A percentile compares a stretch with the other conserved stretches of the same genome.
These are phyloP conservation scores for Pangasius macronema DNA, from an alignment of 2,797 vertebrate genomes.

Conservation along the genomic window DNA sequence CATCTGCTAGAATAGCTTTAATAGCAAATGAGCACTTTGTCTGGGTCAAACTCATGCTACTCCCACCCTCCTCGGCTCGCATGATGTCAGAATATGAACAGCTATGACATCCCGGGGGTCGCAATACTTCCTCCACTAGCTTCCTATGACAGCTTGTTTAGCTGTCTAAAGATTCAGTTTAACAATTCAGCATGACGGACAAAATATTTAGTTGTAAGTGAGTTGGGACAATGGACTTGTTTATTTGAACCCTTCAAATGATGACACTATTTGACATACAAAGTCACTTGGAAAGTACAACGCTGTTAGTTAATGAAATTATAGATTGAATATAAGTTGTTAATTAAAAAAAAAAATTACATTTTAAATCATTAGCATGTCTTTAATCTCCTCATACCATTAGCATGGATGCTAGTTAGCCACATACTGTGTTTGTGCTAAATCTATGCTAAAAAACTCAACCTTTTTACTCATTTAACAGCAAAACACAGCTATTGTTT, in stretches of 20 bases:
- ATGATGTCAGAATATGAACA: not conserved
- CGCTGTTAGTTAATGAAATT: not conserved
- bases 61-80: not conserved
- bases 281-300: not conserved
- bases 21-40: not conserved
- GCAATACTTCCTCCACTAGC: not conserved
- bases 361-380: not conserved
- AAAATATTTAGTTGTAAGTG: too few relatives aligned
- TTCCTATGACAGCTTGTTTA: not conserved
- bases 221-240: too few relatives aligned
- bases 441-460: too few relatives aligned
- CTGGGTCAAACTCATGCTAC: not conserved
- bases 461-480: too few relatives aligned
- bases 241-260: too few relatives aligned
- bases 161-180: not conserved
- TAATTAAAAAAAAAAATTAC: not conserved
- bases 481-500: too few relatives aligned
- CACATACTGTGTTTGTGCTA: not conserved
- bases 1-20: not conserved
- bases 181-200: too few relatives aligned
- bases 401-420: not conserved
- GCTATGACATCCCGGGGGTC: not conserved
- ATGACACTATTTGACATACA: too few relatives aligned
- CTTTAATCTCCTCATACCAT: not conserved
- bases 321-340: not conserved